A percentile compares a stretch with the other conserved stretches of the same genome.
Conservation (phyloP, 2,888 invertebrate species). For the Lithophane socia region DNA sequence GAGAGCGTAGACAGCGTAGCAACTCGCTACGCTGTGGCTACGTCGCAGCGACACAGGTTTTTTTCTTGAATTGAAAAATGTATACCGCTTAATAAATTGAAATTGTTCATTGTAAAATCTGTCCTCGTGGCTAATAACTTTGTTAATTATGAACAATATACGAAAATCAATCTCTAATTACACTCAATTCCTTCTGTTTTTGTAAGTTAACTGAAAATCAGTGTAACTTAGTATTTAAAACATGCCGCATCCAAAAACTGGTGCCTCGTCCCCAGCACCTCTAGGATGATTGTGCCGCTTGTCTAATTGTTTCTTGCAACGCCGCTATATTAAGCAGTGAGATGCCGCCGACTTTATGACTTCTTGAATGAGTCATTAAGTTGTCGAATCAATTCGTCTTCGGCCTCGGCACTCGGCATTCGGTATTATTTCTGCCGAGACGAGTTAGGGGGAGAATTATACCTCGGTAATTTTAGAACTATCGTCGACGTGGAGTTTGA, state of each 20-base stretch:
- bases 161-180: not conserved
- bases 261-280: conserved; percentile 68
- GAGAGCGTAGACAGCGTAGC: conserved; percentile 36
- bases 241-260: conserved; percentile 74
- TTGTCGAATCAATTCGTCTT: conserved; percentile 88
- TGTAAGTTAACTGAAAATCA: not conserved
- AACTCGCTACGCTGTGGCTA: conserved; percentile 7
- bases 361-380: conserved; percentile 88
- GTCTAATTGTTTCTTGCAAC: conserved; percentile 90
- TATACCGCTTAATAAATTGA: not conserved
- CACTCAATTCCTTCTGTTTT: not conserved
- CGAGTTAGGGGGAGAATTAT: conserved; percentile 67
- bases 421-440: conserved; percentile 80
- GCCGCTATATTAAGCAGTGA: conserved; percentile 89
- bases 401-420: conserved; percentile 73
- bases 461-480: conserved; percentile 70
- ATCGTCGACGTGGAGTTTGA: conserved; percentile 55
- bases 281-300: conserved; percentile 86
- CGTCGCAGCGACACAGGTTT: conserved; percentile 10
- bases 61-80: not conserved
- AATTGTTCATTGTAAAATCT: not conserved
- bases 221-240: not conserved
- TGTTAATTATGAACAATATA: not conserved
- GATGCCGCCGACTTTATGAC: conserved; percentile 88
- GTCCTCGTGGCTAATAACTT: not conserved